Base-by-base conservation (phyloP, 2,888 invertebrate species). In the Machimus rusticus region DNA sequence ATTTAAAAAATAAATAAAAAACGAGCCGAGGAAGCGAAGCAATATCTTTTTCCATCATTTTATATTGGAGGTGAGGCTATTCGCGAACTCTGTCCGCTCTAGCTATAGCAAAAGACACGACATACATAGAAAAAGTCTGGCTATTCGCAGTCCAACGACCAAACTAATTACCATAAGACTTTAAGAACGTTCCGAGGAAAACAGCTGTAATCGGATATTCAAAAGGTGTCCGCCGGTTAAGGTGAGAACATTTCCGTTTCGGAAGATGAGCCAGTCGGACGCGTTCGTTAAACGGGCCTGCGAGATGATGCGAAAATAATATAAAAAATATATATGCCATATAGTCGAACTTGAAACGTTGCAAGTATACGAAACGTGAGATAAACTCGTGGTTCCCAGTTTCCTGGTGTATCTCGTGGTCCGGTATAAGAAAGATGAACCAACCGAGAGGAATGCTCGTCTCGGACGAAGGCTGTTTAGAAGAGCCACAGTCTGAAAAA, bases 201-300 rank as follows among this genome's bases (percentile, higher is more conserved):
- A 37, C 76, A 39, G 39, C 39, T 82, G 19, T 86, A 57, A 88
- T 88, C 86, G 86, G 79, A 74, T 82, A 88, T 88, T 88, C 88
- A 31, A 86, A 76, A 57, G 51, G 84, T 74, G 88, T 88, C n/a
- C 34, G 39, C 66, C 81, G 34, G 88, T 87, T 87, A 87, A 88
- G 85, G 87, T 57, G 74, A 88, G 85, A 88, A 88, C 88, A 88
- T 88, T 88, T 88, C 88, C 88, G 88, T 87, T 88, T 87, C 87
- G 85, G 88, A 88, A 87, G 78, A 86, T 74, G 34, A 81, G 87
- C 86, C 79, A 87, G 78, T 16, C 55, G 66, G 66, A 23, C 43
- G 23, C 12, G 74, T 85, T 85, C 28, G 28, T 19, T 66, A 66
- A 66, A 66, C 23, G 66, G 66, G 66, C 28, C 16, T 51, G n/a